Evolutionary conservation across 1,140 invertebrate genomes (phyloP).

Genomic region (Triops longicaudatus): DNA sequence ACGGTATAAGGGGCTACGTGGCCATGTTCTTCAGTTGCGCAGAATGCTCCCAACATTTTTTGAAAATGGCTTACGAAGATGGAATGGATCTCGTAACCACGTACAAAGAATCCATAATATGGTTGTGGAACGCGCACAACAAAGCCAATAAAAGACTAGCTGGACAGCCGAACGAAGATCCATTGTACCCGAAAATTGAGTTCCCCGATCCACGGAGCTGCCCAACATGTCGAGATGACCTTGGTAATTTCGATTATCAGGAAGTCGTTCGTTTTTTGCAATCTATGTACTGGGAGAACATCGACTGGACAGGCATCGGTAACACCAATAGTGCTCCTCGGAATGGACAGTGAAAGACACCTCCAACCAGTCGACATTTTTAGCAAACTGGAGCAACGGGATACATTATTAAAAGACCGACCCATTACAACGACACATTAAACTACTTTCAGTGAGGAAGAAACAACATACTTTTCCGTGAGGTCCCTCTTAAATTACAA

Average conservation of each 20-base stretch:
- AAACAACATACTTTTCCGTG: no score
- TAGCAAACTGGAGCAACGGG: no score
- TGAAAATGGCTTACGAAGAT: conserved; percentile 55
- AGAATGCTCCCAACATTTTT: conserved; percentile 82
- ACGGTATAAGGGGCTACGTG: conserved; percentile 78
- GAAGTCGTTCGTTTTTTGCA: conserved; percentile 67
- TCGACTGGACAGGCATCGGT: conserved; percentile 36
- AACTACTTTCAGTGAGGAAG: no score
- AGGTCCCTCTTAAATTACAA: no score
- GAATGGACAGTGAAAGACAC: not conserved
- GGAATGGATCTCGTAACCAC: conserved; percentile 57
- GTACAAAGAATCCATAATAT: conserved; percentile 68
- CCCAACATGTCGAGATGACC: conserved; percentile 42
- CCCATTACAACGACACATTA: no score
- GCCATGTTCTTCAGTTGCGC: conserved; percentile 89
- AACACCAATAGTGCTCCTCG: conserved; percentile 17
- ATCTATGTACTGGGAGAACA: conserved; percentile 55
- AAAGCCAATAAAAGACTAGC: conserved; percentile 79
- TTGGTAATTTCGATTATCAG: conserved; percentile 55
- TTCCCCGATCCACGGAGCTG: conserved; percentile 70
- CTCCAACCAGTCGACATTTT: no score
- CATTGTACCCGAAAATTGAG: conserved; percentile 76
- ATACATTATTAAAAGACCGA: no score
- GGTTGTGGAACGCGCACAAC: conserved; percentile 94
- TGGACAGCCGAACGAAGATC: conserved; percentile 83